These are phyloP conservation scores for Lethenteron camtschaticum DNA, from an alignment of 2,113 vertebrate species.

Conservation along the genomic window DNA sequence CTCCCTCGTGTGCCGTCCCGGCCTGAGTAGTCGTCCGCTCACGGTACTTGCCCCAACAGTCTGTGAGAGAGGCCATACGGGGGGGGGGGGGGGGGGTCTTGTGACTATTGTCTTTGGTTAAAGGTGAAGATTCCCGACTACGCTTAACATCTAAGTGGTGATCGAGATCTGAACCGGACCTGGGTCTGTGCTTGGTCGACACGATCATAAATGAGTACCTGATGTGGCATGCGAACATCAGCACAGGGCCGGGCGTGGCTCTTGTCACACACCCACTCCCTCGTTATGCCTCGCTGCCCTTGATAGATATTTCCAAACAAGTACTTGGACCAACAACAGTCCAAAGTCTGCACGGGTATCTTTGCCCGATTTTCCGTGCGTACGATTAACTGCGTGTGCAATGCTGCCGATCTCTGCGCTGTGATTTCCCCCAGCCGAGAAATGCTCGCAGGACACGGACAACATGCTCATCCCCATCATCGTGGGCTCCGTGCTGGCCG, in stretches of 20 bases:
- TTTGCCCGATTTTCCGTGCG: not conserved
- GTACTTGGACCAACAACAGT: not conserved
- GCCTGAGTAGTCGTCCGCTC: too few species aligned
- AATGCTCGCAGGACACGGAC: slow-evolving; percentile 60
- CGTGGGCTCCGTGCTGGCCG: slow-evolving; percentile 71
- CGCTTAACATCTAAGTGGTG: too few species aligned
- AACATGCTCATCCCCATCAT: slow-evolving; percentile 87
- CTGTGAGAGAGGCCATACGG: too few species aligned
- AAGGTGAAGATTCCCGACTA: too few species aligned
- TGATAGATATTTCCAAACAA: not conserved
- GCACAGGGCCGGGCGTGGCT: not conserved
- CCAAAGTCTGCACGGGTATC: not conserved
- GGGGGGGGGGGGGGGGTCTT: too few species aligned
- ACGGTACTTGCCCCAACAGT: too few species aligned
- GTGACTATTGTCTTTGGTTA: too few species aligned
- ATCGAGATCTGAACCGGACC: too few species aligned
- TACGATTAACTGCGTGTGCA: not conserved
- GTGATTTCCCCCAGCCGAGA: slow-evolving; percentile 33
- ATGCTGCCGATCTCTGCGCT: slow-evolving; percentile 8
- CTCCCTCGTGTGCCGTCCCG: too few species aligned
- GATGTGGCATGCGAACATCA: too few species aligned
- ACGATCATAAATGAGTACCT: too few species aligned
- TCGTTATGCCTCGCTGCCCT: not conserved
- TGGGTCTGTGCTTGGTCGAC: too few species aligned
- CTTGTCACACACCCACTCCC: not conserved